These are phyloP conservation scores for Drosophila infuscata DNA, from an alignment of 2,888 invertebrate species.

Conservation along the genomic window DNA sequence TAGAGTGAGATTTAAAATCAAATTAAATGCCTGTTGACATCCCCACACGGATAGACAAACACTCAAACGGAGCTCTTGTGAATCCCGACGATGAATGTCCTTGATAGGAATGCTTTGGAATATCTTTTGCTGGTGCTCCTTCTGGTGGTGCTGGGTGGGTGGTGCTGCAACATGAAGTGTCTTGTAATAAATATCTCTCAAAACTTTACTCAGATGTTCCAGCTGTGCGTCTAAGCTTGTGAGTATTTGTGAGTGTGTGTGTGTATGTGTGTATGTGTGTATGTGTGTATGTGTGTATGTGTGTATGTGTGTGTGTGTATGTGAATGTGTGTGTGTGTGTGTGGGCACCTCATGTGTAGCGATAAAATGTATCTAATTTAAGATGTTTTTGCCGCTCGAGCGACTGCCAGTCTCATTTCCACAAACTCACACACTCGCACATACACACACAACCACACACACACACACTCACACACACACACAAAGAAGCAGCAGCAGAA, in stretches of 20 bases:
- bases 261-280: not conserved
- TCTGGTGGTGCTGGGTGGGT: not conserved
- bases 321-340: conserved; percentile 10
- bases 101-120: conserved; percentile 14
- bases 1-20: conserved; percentile 68
- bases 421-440: not conserved
- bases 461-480: not conserved
- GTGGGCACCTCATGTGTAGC: conserved; percentile 69
- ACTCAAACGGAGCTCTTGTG: conserved; percentile 1
- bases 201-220: conserved; percentile 59
- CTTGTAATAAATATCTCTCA: conserved; percentile 77
- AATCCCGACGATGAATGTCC: conserved; percentile 36
- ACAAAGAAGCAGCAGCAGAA: conserved; percentile 5
- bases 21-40: conserved; percentile 78
- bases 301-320: conserved; percentile 8
- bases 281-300: not conserved
- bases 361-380: conserved; percentile 80
- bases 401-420: conserved; percentile 33
- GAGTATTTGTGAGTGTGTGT: conserved; percentile 3
- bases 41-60: conserved; percentile 43
- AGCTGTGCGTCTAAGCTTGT: conserved; percentile 23
- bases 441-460: not conserved
- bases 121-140: conserved; percentile 40
- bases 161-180: conserved; percentile 67
- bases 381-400: conserved; percentile 78